phyloP scores from a whole-genome alignment of 1,140 invertebrate genomes.

The Sogatella furcifera region DNA sequence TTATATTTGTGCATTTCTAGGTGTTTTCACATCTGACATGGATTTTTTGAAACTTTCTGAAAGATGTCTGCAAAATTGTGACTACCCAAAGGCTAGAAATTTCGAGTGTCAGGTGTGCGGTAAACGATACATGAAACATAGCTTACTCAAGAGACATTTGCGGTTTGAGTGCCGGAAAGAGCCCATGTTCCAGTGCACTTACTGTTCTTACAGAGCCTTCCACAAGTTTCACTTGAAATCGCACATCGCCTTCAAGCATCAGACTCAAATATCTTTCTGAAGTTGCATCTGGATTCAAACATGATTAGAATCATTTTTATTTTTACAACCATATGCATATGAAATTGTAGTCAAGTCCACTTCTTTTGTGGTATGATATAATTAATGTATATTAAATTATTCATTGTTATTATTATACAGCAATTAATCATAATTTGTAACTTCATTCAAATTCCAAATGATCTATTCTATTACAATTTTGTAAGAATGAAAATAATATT shows the following conservation, averaged over 20 bases:
- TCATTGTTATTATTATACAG: no score
- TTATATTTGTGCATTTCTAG: no score
- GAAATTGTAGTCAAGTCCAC: no score
- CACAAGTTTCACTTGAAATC: constrained; percentile 33
- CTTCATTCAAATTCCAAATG: no score
- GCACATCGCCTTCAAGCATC: constrained; percentile 30
- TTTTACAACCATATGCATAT: no score
- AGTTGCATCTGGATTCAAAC: no score
- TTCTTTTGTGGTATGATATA: no score
- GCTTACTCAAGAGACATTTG: constrained; percentile 9
- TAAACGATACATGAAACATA: constrained; percentile 8
- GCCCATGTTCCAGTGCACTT: constrained; percentile 28
- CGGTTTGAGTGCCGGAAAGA: constrained; percentile 40
- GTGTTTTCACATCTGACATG: not conserved
- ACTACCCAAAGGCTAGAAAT: not conserved
- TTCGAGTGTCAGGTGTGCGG: constrained; percentile 10
- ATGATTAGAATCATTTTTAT: no score
- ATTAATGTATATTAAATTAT: no score
- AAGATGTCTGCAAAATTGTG: not conserved
- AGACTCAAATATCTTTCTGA: not conserved
- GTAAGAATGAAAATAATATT: no score
- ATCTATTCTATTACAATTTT: no score
- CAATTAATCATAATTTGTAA: no score
- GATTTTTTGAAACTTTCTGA: not conserved
- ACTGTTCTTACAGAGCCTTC: constrained; percentile 30